Evolutionary conservation across 2,113 vertebrate genomes (phyloP), one percentile per base, ranked within the genome.

Genomic region (Cryptotis parvus): DNA sequence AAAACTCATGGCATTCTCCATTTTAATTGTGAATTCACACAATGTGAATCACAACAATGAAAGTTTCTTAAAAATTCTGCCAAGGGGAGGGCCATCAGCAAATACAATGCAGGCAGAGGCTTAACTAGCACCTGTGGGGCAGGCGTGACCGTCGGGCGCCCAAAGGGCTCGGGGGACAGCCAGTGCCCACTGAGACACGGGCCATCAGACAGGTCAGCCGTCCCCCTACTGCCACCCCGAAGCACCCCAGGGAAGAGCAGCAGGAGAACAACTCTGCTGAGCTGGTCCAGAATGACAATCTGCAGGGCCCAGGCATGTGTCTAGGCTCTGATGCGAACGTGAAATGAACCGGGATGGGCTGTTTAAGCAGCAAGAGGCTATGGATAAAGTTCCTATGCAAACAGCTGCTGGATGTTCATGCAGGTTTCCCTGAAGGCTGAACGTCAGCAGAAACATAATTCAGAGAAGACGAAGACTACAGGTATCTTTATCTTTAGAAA

Each of bases 401-500:
- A 87, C 12, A 79, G 80, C 82, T 49, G 77, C 33, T 31, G 24
- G 86, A 93, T 77, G 61, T 63, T 82, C 24, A 91, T n/a, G 29
- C 49, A 63, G 18, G 68, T 89, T 66, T 66, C 31, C 15, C 74
- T 94, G 31, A 78, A 33, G 55, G 55, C 45, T 68, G 89, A 91
- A 81, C 86, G 45, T 26, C n/a, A 83, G 39, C 20, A 86, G 43
- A 92, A 79, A 91, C 63, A n/a, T n/a, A n/a, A n/a, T 70, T 81
- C 69, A 89, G 14, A 70, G 31, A 41, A 49, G 20, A 27, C 84
- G 90, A 87, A 90, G 12, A 92, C 24, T 45, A 45, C 6, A 45
- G 37, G 78, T 52, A 68, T 79, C 52, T 78, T 69, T n/a, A n/a
- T n/a, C n/a, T n/a, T n/a, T n/a, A n/a, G n/a, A 85, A 91, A 33